Percentiles rank a stretch among this genome's conserved stretches.
Conservation (phyloP, 2,797 vertebrate species). For the Aphelocoma californica region DNA sequence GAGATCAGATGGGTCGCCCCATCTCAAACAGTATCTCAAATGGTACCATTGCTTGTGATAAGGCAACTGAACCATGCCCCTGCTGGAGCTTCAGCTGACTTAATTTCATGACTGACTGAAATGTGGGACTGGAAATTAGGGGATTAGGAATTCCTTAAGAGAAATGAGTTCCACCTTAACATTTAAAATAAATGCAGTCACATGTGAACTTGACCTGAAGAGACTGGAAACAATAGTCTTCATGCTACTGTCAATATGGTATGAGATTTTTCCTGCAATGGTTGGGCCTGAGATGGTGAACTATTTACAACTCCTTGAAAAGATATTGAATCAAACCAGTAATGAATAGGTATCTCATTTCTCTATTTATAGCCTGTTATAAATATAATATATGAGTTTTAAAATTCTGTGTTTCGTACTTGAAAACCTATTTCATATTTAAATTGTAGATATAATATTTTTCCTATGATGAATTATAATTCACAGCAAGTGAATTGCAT, state of each 20-base stretch:
- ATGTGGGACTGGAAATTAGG: neutral
- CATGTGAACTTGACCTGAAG: neutral
- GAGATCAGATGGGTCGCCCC: neutral
- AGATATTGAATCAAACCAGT: neutral
- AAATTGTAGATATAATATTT: neutral
- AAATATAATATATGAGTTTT: neutral
- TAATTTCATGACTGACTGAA: neutral
- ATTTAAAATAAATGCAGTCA: neutral
- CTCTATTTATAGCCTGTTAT: neutral
- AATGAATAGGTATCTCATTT: neutral
- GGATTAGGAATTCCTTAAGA: neutral
- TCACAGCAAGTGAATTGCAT: neutral
- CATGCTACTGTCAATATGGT: neutral
- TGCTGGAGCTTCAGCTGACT: neutral
- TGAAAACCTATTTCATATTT: neutral
- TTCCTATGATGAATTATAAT: neutral
- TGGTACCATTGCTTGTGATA: neutral
- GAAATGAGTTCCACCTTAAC: neutral
- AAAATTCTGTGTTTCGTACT: neutral
- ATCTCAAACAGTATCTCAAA: neutral
- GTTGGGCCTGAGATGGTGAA: neutral
- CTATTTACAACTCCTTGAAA: neutral
- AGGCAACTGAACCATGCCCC: neutral
- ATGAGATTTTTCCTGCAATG: neutral
- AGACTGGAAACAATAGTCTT: neutral